Base-by-base conservation (phyloP, 2,888 invertebrate genomes). In the Heliconius hortense region DNA sequence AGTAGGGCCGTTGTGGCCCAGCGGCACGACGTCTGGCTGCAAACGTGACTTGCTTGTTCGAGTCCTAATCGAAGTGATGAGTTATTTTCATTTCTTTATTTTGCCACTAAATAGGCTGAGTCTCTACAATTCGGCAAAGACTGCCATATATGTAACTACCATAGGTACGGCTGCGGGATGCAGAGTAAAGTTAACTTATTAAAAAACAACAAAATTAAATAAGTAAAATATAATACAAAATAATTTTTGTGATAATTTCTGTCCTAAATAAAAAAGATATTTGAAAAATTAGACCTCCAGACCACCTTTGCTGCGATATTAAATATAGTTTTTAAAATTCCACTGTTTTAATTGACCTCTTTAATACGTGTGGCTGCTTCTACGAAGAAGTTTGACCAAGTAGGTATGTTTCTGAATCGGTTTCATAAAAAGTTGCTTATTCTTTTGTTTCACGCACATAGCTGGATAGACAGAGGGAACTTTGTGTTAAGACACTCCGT, bases 291-390 rank as follows among this genome's bases (percentile, higher is more conserved):
- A n/a, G 13, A 4, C 64, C 39, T 24, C 39, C 15, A 24, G 15
- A 64, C 21, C 1, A 15, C 28, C 63, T 64, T 35, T n/a, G 35
- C 11, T 31, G 10, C 21, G 63, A 4, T n/a, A 24, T 64, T n/a
- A 39, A 1, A 43, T 43, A 35, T 64, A 39, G 35, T 64, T 24
- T 13, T 39, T 64, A 39, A 64, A 64, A 24, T 64, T 39, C 13
- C 13, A 39, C n/a, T 11, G n/a, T 64, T 64, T 66, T 66, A 66
- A 66, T 66, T 66, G 39, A 66, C 64, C 64, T 39, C 39, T 66
- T 66, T 66, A 66, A 66, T 66, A 66, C n/a, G 64, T 39, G 64
- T 66, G 64, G 64, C 39, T 39, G 64, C 39, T 24, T 24, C 39
- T 39, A 66, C 64, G 35, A 15, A 39, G n/a, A 53, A 26, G 53